A percentile compares a stretch with the other conserved stretches of the same genome.
Conservation (phyloP, 2,888 invertebrate genomes). For the Papilio gigon region DNA sequence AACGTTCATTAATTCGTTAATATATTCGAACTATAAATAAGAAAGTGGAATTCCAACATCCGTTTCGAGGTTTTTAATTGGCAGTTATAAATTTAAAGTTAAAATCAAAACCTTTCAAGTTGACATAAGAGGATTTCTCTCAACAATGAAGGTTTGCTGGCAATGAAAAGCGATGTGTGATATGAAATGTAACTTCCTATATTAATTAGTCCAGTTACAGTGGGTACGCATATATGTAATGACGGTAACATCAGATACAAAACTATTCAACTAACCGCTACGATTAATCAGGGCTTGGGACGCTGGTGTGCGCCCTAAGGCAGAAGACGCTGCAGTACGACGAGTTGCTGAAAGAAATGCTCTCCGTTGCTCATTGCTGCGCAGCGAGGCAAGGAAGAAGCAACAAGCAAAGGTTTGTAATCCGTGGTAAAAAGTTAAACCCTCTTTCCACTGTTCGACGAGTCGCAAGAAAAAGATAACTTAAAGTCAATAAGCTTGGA, state of each 20-base stretch:
- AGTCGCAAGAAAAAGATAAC: no score
- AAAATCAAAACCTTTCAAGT: slow-evolving; percentile 8
- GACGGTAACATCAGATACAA: no score
- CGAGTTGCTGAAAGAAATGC: slow-evolving; percentile 93
- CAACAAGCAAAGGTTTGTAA: slow-evolving; percentile 73
- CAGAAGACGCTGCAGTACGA: slow-evolving; percentile 86
- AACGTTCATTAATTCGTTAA: not conserved
- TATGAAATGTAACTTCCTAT: no score
- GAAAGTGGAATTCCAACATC: not conserved
- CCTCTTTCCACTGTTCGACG: no score
- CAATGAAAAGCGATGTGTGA: slow-evolving; percentile 6
- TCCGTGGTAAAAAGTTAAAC: no score
- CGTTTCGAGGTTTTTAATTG: not conserved
- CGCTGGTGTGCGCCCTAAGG: slow-evolving; percentile 77
- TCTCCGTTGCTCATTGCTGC: slow-evolving; percentile 88
- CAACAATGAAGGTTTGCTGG: not conserved
- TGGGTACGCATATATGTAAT: no score
- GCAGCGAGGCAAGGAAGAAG: slow-evolving; percentile 84
- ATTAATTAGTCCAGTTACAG: no score
- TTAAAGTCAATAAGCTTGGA: no score
- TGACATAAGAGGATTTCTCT: not conserved
- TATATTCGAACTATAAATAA: not conserved
- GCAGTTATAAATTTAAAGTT: slow-evolving; percentile 15
- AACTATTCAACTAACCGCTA: no score
- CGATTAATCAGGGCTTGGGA: slow-evolving; percentile 79